Evolutionary conservation across 1,140 invertebrate species (phyloP).

Genomic region (Amyelois transitella): DNA sequence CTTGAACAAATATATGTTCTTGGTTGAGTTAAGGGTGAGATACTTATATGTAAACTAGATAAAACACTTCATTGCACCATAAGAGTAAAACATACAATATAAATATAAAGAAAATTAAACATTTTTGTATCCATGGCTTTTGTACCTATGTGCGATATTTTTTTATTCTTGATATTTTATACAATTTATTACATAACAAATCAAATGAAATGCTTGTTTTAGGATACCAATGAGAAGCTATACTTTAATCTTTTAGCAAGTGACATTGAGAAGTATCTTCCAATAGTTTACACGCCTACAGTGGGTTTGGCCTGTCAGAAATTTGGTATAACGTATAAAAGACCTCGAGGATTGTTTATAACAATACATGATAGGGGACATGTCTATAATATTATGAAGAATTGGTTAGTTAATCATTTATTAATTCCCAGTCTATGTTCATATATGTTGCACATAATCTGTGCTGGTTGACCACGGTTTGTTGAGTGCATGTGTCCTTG

Average conservation of each 20-base stretch:
- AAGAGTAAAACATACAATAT: no score
- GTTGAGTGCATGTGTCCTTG: no score
- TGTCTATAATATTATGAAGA: slow-evolving; percentile 90
- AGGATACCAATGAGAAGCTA: slow-evolving; percentile 96
- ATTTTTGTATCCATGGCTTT: no score
- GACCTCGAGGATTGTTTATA: slow-evolving; percentile 96
- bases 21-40: slow-evolving; percentile 86
- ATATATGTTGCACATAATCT: no score
- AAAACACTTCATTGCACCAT: no score
- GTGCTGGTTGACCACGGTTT: no score
- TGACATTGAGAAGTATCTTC: slow-evolving; percentile 96
- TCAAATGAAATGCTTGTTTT: slow-evolving; percentile 74
- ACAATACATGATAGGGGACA: slow-evolving; percentile 98
- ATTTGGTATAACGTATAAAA: slow-evolving; percentile 94
- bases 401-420: slow-evolving; percentile 81
- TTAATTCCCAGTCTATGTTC: no score
- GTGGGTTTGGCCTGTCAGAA: slow-evolving; percentile 98
- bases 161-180: no score
- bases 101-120: no score
- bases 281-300: slow-evolving; percentile 98
- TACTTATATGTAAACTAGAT: no score
- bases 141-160: no score
- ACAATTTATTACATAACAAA: no score
- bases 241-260: slow-evolving; percentile 95
- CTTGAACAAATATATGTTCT: slow-evolving; percentile 89